Evolutionary conservation across 2,888 invertebrate species (phyloP), one percentile per base, ranked within the genome.

Genomic region (Eumerus sabulonum): DNA sequence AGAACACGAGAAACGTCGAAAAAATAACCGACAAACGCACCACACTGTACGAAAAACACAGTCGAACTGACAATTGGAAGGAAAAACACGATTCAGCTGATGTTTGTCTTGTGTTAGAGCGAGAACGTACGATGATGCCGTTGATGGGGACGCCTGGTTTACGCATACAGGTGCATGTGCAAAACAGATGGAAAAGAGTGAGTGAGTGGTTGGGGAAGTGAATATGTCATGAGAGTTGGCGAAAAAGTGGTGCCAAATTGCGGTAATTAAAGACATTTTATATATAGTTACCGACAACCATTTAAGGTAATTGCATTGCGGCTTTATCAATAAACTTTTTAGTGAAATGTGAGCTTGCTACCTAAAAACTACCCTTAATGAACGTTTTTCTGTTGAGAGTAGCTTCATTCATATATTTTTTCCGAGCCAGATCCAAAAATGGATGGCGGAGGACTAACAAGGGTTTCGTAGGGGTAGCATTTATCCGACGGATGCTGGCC

Each of bases 221-320:
- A 16, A 48, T 16, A n/a, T 77, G 14, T 62, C 77, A 77, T 77
- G 77, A 45, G 53, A 77, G 62, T 73, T 11, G 40, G 72, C 62
- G 67, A 73, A 59, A 66, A 51, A 72, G 66, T 77, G 62, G 57
- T 68, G 19, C 73, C 73, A 77, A 18, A 7, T 45, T 9, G 1
- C 36, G n/a, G n/a, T n/a, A 27, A 4, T 27, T 27, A 27, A 4
- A 4, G 2, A 27, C 27, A 27, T 27, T 27, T 27, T 27, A 2
- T 4, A 27, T 27, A 27, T 7, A 27, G 7, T 27, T 27, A n/a
- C n/a, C n/a, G n/a, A n/a, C n/a, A n/a, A n/a, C n/a, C n/a, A n/a
- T n/a, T n/a, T n/a, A n/a, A n/a, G n/a, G n/a, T n/a, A n/a, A n/a
- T n/a, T n/a, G n/a, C n/a, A n/a, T n/a, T n/a, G n/a, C n/a, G n/a